These are phyloP conservation scores for Rachycentron canadum DNA, from an alignment of 2,797 vertebrate species.

Conservation along the genomic window DNA sequence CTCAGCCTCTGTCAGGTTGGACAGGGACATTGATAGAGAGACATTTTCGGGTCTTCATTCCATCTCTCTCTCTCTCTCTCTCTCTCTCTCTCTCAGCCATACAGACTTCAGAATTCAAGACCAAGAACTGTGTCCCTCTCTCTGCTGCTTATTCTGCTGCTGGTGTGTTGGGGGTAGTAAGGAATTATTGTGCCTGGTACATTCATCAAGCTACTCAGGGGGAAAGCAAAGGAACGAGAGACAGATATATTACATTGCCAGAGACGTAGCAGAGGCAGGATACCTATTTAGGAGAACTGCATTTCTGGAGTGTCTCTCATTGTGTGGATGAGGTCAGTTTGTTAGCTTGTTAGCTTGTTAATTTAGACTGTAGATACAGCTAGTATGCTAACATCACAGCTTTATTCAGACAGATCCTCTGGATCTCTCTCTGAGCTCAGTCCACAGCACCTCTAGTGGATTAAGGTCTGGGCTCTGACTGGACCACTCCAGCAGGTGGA, in stretches of 20 bases:
- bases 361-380: background rate
- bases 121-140: slow-evolving; percentile 1
- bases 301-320: background rate
- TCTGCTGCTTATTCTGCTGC: slow-evolving; percentile 34
- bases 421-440: no score
- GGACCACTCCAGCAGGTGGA: no score
- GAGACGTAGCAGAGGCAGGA: slow-evolving; percentile 31
- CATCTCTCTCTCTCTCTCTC: background rate
- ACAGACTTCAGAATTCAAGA: background rate
- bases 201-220: slow-evolving; percentile 77
- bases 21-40: no score
- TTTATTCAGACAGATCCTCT: no score
- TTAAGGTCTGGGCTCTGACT: no score
- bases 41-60: no score
- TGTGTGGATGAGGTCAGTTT: no score
- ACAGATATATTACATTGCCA: slow-evolving; percentile 78
- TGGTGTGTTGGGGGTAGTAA: slow-evolving; percentile 22
- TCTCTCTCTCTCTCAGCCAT: no score
- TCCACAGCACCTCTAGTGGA: no score
- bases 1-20: no score
- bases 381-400: background rate
- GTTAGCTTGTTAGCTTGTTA: background rate
- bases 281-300: slow-evolving; percentile 22
- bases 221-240: slow-evolving; percentile 72
- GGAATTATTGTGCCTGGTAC: slow-evolving; percentile 64